A percentile compares a stretch with the other conserved stretches of the same genome.
Evolutionary conservation across 2,113 vertebrate genomes (phyloP).

Genomic region (Gymnorhina tibicen): DNA sequence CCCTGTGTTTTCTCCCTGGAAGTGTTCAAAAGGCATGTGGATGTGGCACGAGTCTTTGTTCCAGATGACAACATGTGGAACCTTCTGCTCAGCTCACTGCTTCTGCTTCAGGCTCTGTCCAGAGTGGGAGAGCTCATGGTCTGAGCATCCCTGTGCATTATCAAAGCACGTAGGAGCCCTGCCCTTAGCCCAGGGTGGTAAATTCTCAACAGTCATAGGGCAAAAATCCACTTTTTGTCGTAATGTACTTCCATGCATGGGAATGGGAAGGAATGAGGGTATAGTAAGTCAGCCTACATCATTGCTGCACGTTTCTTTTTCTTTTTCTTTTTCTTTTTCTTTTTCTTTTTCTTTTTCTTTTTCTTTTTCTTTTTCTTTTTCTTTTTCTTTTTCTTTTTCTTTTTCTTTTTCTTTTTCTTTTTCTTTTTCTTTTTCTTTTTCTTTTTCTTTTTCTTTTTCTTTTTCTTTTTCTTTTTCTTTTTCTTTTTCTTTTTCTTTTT

Average conservation of each 20-base stretch:
- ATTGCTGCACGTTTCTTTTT: not conserved
- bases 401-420: accelerated
- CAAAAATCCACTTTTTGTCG: not conserved
- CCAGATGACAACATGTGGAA: not conserved
- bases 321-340: accelerated
- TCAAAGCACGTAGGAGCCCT: not conserved
- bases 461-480: accelerated
- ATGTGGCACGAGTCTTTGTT: not conserved
- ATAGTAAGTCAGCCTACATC: not conserved
- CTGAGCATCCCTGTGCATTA: not conserved
- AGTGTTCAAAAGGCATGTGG: not conserved
- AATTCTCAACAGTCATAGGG: not conserved
- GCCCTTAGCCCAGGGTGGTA: not conserved
- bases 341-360: accelerated
- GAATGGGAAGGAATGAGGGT: not conserved
- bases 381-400: not conserved
- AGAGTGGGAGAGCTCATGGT: not conserved
- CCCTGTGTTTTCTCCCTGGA: not conserved
- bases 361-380: accelerated
- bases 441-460: accelerated
- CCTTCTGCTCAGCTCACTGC: not conserved
- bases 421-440: accelerated
- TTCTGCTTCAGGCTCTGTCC: not conserved
- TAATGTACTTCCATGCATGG: not conserved
- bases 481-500: accelerated